These are phyloP conservation scores for Leucopsar rothschildi DNA, from an alignment of 2,113 vertebrate genomes.

Conservation along the genomic window DNA sequence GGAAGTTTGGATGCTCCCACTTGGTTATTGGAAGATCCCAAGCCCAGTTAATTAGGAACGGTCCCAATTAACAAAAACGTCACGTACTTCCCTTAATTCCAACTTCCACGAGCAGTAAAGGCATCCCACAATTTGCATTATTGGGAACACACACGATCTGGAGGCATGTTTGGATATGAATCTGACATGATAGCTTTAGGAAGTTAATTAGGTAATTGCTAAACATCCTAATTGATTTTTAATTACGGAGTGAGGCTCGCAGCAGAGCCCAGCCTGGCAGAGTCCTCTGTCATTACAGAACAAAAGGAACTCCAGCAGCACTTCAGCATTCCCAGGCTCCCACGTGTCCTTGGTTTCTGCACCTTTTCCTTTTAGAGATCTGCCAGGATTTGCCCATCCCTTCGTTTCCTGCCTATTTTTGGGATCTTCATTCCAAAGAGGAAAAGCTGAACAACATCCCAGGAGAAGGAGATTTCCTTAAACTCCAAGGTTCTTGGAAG, in stretches of 20 bases:
- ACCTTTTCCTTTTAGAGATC: neutral
- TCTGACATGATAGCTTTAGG: conserved; percentile 31
- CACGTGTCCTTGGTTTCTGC: fast-evolving
- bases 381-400: neutral
- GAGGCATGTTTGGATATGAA: conserved; percentile 50
- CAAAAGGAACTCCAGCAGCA: neutral
- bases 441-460: neutral
- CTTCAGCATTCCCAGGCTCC: neutral
- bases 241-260: conserved; percentile 26
- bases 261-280: conserved; percentile 21
- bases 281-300: neutral
- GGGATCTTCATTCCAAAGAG: neutral
- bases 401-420: neutral
- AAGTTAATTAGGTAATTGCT: conserved; percentile 58
- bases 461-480: neutral
- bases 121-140: neutral
- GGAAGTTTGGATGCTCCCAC: no score
- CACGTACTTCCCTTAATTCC: neutral
- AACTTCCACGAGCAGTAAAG: neutral
- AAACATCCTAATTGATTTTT: conserved; percentile 60
- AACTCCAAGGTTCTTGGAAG: neutral
- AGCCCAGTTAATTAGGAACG: fast-evolving
- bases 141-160: neutral
- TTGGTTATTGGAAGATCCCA: neutral
- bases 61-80: neutral